phyloP scores from a whole-genome alignment of 2,888 invertebrate species.

The Melanchra persicariae region DNA sequence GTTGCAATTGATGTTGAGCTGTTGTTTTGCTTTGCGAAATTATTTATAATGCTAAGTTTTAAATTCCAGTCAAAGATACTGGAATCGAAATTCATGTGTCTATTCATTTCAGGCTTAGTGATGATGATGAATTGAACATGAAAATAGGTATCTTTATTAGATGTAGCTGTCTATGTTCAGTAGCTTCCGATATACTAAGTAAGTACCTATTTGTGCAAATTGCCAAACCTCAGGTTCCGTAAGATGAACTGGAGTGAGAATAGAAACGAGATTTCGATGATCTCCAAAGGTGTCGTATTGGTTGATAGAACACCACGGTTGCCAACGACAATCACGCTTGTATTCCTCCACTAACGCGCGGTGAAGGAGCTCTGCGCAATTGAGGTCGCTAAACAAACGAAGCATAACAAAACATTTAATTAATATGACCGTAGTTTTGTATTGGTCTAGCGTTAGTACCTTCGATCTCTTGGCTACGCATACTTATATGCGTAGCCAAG shows the following conservation, averaged over 20 bases:
- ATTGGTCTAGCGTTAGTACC: neutral
- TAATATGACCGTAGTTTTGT: neutral
- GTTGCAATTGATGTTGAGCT: too few relatives aligned
- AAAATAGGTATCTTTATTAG: too few relatives aligned
- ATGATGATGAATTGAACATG: neutral
- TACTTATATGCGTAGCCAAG: neutral
- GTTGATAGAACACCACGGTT: conserved; percentile 84
- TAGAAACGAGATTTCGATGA: conserved; percentile 78
- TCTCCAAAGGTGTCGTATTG: conserved; percentile 85
- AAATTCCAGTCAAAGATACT: neutral
- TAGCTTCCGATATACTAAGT: too few relatives aligned
- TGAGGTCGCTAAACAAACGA: conserved; percentile 76
- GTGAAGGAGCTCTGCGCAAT: conserved; percentile 84
- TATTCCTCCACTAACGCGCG: conserved; percentile 78
- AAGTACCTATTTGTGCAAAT: neutral
- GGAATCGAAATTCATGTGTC: neutral
- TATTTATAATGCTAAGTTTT: neutral
- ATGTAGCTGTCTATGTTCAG: neutral
- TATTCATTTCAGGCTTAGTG: neutral
- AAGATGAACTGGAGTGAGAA: conserved; percentile 81
- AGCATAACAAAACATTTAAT: neutral
- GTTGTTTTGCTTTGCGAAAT: neutral
- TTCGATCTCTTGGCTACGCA: too few relatives aligned
- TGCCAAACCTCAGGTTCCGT: conserved; percentile 82
- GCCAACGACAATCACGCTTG: conserved; percentile 78